Base-by-base conservation (phyloP, 2,113 vertebrate species). In the Bos taurus region DNA sequence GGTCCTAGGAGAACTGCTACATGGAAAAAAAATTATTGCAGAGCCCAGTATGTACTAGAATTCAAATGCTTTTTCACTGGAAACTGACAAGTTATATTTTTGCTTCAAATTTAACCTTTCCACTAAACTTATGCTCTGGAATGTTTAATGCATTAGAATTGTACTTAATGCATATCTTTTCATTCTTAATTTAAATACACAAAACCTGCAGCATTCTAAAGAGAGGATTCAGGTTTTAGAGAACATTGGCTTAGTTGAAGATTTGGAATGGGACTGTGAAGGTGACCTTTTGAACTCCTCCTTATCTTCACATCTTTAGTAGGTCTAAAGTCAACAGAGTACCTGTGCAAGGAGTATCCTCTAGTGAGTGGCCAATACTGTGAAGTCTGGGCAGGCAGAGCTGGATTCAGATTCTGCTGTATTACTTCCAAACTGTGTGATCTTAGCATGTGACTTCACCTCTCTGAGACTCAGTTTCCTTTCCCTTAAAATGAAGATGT, bases 51-150 rank as follows among this genome's bases (percentile, higher is more conserved):
- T 50, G 26, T 80, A n/a, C 71, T 64, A 80, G 86, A 91, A 97
- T 95, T 94, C 40, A 96, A 96, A 90, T 85, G 17, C 56, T 67
- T 96, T 97, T 90, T 83, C 87, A 81, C 12, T 95, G 28, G 83
- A 88, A 96, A 95, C 85, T 93, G 93, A 89, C 67, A 97, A 94
- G 91, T 96, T 97, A 62, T 80, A 91, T 94, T 95, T 97, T 94
- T 94, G 77, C 97, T 92, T 98, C 86, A 94, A 7, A 91, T 96
- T 95, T 98, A 96, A 97, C 78, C 95, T 95, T 97, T 91, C 82
- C n/a, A 54, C 60, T 78, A 95, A 94, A 89, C 77, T 54, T 91
- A n/a, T 64, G 71, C 93, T 91, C 56, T 93, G 95, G 78, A 95
- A 90, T 97, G 82, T n/a, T 94, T 97, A 94, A 97, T 94, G 86